phyloP scores from a whole-genome alignment of 2,113 vertebrate species.

The Spheniscus mendiculus region DNA sequence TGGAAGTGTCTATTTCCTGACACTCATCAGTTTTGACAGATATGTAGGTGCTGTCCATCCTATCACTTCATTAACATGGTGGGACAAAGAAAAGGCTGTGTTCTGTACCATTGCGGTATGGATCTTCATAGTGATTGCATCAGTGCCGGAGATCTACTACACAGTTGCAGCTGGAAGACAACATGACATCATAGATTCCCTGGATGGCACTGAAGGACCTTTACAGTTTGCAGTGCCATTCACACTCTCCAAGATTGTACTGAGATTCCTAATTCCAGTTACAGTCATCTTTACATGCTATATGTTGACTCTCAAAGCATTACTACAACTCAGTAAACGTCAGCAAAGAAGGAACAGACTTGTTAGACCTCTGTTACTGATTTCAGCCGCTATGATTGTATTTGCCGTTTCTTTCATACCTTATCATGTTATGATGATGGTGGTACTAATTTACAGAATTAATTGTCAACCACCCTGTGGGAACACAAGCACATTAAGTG shows the following conservation, averaged over 20 bases:
- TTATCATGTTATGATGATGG: conserved; percentile 77
- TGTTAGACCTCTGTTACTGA: conserved; percentile 72
- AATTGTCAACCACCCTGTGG: conserved; percentile 37
- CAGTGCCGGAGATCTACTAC: conserved; percentile 70
- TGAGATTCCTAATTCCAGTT: conserved; percentile 77
- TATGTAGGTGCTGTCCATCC: conserved; percentile 78
- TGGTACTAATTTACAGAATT: conserved; percentile 69
- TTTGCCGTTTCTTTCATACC: conserved; percentile 79
- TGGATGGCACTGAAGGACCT: conserved; percentile 52
- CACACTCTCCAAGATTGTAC: conserved; percentile 53
- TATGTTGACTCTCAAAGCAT: conserved; percentile 61
- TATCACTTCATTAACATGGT: conserved; percentile 78
- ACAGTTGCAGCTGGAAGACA: conserved; percentile 11
- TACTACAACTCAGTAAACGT: conserved; percentile 52
- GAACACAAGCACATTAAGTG: conserved; percentile 51
- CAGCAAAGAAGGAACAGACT: conserved; percentile 29
- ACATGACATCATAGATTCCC: neutral
- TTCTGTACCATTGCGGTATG: conserved; percentile 68
- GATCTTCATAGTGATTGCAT: conserved; percentile 61
- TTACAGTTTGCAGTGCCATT: conserved; percentile 55
- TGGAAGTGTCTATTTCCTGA: conserved; percentile 81
- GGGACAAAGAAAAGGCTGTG: conserved; percentile 73
- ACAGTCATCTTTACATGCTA: conserved; percentile 73
- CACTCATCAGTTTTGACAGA: conserved; percentile 81
- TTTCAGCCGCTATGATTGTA: conserved; percentile 74